A percentile compares a stretch with the other conserved stretches of the same genome.
Evolutionary conservation across 2,797 vertebrate genomes (phyloP).

Genomic region (Paratrypauchen microcephalus): DNA sequence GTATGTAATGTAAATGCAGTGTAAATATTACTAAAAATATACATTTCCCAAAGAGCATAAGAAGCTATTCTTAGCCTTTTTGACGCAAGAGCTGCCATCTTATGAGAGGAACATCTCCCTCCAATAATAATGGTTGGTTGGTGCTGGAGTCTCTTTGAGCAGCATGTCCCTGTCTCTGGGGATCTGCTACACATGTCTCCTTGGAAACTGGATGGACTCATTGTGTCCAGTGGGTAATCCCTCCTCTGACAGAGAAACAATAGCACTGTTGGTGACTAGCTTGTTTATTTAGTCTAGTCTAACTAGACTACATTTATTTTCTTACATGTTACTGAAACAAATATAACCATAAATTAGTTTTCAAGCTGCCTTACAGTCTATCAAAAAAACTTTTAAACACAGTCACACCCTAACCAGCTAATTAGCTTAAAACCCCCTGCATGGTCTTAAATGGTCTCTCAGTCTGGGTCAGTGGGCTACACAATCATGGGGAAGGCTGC

Average conservation of each 20-base stretch:
- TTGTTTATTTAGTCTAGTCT: conserved; percentile 16
- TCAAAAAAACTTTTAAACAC: neutral
- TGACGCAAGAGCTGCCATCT: conserved; percentile 58
- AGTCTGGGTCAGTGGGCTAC: too few relatives aligned
- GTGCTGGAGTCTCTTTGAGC: conserved; percentile 62
- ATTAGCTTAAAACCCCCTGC: too few relatives aligned
- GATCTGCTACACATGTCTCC: conserved; percentile 71
- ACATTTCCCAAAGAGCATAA: conserved; percentile 13
- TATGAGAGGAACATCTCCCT: conserved; percentile 63
- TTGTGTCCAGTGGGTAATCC: conserved; percentile 69
- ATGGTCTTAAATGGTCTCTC: too few relatives aligned
- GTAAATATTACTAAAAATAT: conserved; percentile 11
- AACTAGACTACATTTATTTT: neutral
- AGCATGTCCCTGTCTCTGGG: conserved; percentile 49
- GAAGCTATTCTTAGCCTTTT: conserved; percentile 62
- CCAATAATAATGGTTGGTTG: conserved; percentile 62
- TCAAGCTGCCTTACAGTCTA: neutral
- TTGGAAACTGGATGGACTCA: conserved; percentile 73
- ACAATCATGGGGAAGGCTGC: too few relatives aligned
- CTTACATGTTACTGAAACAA: neutral
- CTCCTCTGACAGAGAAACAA: conserved; percentile 64
- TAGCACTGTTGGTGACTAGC: conserved; percentile 39
- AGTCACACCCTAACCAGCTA: too few relatives aligned
- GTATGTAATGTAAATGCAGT: neutral
- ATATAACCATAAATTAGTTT: neutral